Conservation (phyloP, 2,888 invertebrate species). For the Eupithecia dodoneata region DNA sequence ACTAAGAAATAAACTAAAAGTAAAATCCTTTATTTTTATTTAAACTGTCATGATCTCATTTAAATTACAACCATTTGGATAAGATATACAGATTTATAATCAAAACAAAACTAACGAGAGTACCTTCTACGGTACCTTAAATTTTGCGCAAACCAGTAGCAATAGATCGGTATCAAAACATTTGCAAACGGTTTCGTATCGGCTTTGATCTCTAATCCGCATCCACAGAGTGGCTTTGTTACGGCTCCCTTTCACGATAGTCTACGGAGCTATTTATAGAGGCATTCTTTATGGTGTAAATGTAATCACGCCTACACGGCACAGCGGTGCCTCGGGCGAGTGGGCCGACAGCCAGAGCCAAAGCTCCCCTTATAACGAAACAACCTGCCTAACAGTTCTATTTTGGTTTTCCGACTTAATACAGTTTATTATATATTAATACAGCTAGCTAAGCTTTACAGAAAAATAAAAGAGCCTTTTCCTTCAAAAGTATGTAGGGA, state of each 20-base stretch:
- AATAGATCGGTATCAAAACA: conserved; percentile 20
- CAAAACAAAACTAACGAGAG: not conserved
- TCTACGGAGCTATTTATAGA: conserved; percentile 72
- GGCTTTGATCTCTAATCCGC: conserved; percentile 46
- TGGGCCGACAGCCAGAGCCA: conserved; percentile 34
- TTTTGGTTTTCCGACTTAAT: not conserved
- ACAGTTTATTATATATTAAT: not conserved
- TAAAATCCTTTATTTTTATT: not conserved
- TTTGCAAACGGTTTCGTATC: conserved; percentile 39
- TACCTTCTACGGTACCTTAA: not conserved
- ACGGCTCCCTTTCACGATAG: conserved; percentile 62
- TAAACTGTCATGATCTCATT: not conserved
- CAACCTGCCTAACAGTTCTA: conserved; percentile 7
- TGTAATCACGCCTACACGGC: conserved; percentile 68
- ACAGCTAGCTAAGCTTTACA: not conserved
- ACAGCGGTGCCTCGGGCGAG: conserved; percentile 42
- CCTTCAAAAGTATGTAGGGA: not conserved
- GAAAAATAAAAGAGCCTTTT: not conserved
- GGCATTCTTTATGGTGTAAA: conserved; percentile 68
- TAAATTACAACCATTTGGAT: not conserved
- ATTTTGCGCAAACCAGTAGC: conserved; percentile 13
- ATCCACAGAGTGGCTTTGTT: conserved; percentile 45
- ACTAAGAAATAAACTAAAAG: not conserved
- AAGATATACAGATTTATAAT: not conserved
- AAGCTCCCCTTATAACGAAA: conserved; percentile 18